A percentile compares a stretch with the other conserved stretches of the same genome.
These are phyloP conservation scores for Drosophila pandora DNA, from an alignment of 1,140 invertebrate species.

Conservation along the genomic window DNA sequence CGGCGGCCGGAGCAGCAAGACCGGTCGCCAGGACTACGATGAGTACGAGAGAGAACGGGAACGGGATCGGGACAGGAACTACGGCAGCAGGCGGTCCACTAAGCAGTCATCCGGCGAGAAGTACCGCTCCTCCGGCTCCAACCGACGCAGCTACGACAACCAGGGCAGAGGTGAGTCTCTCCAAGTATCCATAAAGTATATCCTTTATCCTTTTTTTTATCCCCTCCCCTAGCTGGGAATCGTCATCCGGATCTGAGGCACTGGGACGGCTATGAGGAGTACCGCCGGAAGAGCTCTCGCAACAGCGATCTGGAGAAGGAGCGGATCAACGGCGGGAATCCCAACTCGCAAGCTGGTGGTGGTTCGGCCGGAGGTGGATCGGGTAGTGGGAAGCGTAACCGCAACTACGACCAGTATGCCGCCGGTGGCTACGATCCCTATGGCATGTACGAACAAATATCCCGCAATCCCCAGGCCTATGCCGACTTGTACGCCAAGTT, in stretches of 20 bases:
- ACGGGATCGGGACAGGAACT: background rate
- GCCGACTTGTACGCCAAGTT: constrained; percentile 91
- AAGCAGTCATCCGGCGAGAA: constrained; percentile 24
- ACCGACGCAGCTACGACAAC: constrained; percentile 28
- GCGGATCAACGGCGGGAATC: constrained; percentile 40
- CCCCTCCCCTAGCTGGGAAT: constrained; percentile 1
- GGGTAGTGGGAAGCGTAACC: constrained; percentile 58
- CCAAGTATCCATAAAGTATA: background rate
- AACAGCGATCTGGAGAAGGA: constrained; percentile 78
- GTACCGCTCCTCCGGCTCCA: constrained; percentile 1
- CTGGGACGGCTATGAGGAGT: constrained; percentile 75
- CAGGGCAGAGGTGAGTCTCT: constrained; percentile 6
- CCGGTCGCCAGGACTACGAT: constrained; percentile 54
- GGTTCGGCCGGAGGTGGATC: constrained; percentile 40
- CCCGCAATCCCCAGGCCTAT: constrained; percentile 90
- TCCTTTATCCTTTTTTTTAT: background rate
- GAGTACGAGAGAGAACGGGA: constrained; percentile 38
- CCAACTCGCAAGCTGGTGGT: constrained; percentile 22
- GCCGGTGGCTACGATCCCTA: constrained; percentile 73
- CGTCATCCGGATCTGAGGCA: constrained; percentile 29
- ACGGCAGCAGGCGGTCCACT: constrained; percentile 1
- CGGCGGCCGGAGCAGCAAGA: constrained; percentile 59
- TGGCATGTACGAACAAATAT: constrained; percentile 89
- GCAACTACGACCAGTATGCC: constrained; percentile 84
- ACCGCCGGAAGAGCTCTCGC: constrained; percentile 76